Evolutionary conservation across 2,888 invertebrate genomes (phyloP), one percentile per base, ranked within the genome.

Genomic region (Nomada lathburiana): DNA sequence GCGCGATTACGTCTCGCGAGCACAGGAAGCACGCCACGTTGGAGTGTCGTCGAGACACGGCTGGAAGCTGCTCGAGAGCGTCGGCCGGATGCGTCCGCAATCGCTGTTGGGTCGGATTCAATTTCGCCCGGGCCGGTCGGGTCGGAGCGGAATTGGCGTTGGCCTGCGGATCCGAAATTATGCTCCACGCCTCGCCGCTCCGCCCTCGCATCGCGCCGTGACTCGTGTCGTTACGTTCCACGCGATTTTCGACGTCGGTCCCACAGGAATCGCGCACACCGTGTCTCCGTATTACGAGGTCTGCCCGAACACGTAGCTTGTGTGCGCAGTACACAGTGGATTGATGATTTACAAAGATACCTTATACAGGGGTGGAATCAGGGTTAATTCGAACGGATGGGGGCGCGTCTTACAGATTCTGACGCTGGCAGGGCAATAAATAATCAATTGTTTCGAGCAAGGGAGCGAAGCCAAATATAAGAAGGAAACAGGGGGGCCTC

Each of bases 121-220:
- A 81, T 79, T 81, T 74, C 80, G 65, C 70, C 62, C 75, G 80
- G 72, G 67, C 62, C 75, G 80, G 72, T 67, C 62, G 42, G 42
- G 55, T 50, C 79, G 79, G 59, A 73, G 63, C 59, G 68, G 68
- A 81, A 81, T 79, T 79, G 80, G 68, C 36, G 36, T 68, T 64
- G 65, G 26, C 62, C 73, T 60, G 72, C 73, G 72, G 63, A 52
- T 60, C 50, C 29, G 80, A 79, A 79, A 79, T 80, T 80, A 80
- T 80, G 80, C 80, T 65, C 55, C 42, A 70, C 53, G 80, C 52
- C 59, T 76, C 63, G 55, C 44, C 53, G 53, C 60, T 1, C 44
- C 16, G 26, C 42, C 57, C 20, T 23, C 50, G 7, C 13, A 57
- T 60, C 23, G 44, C 16, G 67, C 62, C 42, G 55, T 55, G 26